Percentiles rank a stretch among this genome's conserved stretches.
Evolutionary conservation across 2,888 invertebrate species (phyloP).

Genomic region (Coelopa pilipes): DNA sequence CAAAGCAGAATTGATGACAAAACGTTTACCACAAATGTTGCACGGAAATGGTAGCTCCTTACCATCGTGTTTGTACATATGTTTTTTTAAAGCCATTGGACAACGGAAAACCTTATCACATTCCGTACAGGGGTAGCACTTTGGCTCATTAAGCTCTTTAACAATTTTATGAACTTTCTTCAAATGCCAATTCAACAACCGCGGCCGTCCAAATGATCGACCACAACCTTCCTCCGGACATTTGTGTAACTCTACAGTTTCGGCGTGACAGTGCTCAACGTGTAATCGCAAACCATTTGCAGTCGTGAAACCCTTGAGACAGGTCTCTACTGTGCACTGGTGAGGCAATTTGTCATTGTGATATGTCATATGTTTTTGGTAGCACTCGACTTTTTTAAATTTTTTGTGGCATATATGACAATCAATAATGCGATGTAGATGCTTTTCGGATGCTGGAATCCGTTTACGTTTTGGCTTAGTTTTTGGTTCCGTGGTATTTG

Average conservation of each 20-base stretch:
- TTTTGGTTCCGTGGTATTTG: slow-evolving; percentile 39
- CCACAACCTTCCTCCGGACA: slow-evolving; percentile 59
- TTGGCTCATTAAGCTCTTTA: slow-evolving; percentile 53
- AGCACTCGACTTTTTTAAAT: slow-evolving; percentile 58
- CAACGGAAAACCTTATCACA: slow-evolving; percentile 64
- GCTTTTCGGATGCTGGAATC: slow-evolving; percentile 54
- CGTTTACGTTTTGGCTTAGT: slow-evolving; percentile 53
- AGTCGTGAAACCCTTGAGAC: slow-evolving; percentile 61
- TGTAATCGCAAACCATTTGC: slow-evolving; percentile 59
- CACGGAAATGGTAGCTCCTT: slow-evolving; percentile 62
- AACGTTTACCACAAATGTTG: slow-evolving; percentile 62
- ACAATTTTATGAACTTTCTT: slow-evolving; percentile 54
- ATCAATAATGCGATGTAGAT: slow-evolving; percentile 58
- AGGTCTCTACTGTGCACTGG: slow-evolving; percentile 59
- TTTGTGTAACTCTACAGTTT: slow-evolving; percentile 57
- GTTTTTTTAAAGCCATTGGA: slow-evolving; percentile 62
- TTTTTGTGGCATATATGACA: slow-evolving; percentile 62
- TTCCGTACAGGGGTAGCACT: slow-evolving; percentile 61
- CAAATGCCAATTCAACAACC: slow-evolving; percentile 60
- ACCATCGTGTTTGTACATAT: slow-evolving; percentile 63
- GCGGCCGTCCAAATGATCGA: slow-evolving; percentile 58
- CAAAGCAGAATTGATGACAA: slow-evolving; percentile 62
- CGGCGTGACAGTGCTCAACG: slow-evolving; percentile 60
- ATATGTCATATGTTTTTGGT: slow-evolving; percentile 62
- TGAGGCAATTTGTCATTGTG: slow-evolving; percentile 62